phyloP scores from a whole-genome alignment of 2,113 vertebrate genomes.

The Danio rerio region GRCz12tu NC_133178.1:39371501-39372000 shows the following conservation, averaged over 20 bases:
- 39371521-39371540: slow-evolving; percentile 47
- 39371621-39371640: slow-evolving; percentile 37
- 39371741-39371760: not conserved
- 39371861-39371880: not conserved
- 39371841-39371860: not conserved
- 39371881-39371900: no score
- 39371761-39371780: not conserved
- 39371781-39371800: not conserved
- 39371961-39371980: no score
- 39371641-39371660: slow-evolving; percentile 39
- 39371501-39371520: slow-evolving; percentile 1
- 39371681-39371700: not conserved
- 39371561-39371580: slow-evolving; percentile 57
- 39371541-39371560: slow-evolving; percentile 49
- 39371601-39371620: slow-evolving; percentile 28
- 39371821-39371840: not conserved
- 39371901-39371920: no score
- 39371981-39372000: no score
- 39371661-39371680: slow-evolving; percentile 19
- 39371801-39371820: not conserved
- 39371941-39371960: no score
- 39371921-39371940: no score
- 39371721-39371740: not conserved
- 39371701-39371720: not conserved
- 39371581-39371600: slow-evolving; percentile 35